Percentiles rank a stretch among this genome's conserved stretches.
Conservation (phyloP, 2,797 vertebrate species). For the Alcedo quadribrachys region DNA sequence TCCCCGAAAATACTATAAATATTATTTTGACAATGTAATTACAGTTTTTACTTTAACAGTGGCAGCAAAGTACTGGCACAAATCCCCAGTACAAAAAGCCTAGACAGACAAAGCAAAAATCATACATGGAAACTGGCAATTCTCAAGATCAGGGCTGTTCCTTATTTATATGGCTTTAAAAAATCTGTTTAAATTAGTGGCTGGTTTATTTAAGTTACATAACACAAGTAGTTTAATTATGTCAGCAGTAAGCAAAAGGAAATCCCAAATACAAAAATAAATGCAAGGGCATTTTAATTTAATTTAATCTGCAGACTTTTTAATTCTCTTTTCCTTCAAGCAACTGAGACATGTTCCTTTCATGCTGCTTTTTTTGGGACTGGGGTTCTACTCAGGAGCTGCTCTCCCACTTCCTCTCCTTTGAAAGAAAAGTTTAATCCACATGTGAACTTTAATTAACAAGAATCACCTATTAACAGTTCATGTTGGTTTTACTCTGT, state of each 20-base stretch:
- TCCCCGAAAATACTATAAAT: constrained; percentile 81
- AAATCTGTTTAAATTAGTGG: neutral
- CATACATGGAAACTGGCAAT: constrained; percentile 33
- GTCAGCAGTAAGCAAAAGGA: constrained; percentile 14
- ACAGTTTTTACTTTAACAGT: constrained; percentile 74
- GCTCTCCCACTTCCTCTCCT: neutral
- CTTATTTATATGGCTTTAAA: neutral
- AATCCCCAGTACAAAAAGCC: constrained; percentile 35
- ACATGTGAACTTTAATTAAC: neutral
- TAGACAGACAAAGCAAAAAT: constrained; percentile 54
- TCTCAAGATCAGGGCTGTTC: neutral
- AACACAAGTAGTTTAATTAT: neutral
- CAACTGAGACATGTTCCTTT: neutral
- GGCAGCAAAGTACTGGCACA: constrained; percentile 71
- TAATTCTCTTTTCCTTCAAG: neutral
- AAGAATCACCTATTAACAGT: neutral
- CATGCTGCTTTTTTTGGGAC: neutral
- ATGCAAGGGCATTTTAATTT: neutral
- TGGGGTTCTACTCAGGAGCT: neutral
- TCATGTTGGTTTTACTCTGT: neutral
- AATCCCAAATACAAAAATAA: constrained; percentile 19
- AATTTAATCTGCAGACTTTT: neutral
- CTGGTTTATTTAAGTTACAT: neutral
- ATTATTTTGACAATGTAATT: constrained; percentile 84
- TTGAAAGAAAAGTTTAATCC: neutral